These are phyloP conservation scores for Dendronephthya gigantea DNA, from an alignment of 64 coral and sea anemone genomes.

Conservation along the genomic window DNA sequence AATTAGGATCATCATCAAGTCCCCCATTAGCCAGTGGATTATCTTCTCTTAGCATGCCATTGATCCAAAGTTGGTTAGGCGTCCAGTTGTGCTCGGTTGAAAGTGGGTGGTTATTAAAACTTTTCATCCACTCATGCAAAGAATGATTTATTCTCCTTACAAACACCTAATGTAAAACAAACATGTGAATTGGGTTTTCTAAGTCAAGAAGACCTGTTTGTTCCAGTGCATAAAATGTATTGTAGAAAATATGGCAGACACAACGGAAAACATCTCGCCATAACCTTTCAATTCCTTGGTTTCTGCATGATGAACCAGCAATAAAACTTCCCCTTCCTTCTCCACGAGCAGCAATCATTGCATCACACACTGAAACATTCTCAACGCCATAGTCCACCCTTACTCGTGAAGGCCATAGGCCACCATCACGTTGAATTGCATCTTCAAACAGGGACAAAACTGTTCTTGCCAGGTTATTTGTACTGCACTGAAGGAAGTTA, in stretches of 20 bases:
- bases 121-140: not conserved
- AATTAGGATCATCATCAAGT: not conserved
- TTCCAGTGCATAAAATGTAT: slow-evolving; percentile 2
- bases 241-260: not conserved
- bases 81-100: not conserved
- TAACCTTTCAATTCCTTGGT: not conserved
- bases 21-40: not conserved
- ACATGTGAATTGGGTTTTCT: slow-evolving; percentile 15
- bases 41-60: not conserved
- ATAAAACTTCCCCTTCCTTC: not conserved
- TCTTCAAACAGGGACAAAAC: not conserved
- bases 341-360: not conserved
- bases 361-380: too few relatives aligned
- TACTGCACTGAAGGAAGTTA: not conserved
- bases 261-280: not conserved
- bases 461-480: not conserved
- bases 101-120: not conserved
- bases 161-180: not conserved
- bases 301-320: not conserved
- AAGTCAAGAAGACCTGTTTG: not conserved
- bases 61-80: not conserved
- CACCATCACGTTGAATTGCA: not conserved
- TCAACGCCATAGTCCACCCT: not conserved
- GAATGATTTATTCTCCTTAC: not conserved
- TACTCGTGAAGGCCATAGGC: not conserved